phyloP scores from a whole-genome alignment of 2,113 vertebrate species.

The Strix aluco region DNA sequence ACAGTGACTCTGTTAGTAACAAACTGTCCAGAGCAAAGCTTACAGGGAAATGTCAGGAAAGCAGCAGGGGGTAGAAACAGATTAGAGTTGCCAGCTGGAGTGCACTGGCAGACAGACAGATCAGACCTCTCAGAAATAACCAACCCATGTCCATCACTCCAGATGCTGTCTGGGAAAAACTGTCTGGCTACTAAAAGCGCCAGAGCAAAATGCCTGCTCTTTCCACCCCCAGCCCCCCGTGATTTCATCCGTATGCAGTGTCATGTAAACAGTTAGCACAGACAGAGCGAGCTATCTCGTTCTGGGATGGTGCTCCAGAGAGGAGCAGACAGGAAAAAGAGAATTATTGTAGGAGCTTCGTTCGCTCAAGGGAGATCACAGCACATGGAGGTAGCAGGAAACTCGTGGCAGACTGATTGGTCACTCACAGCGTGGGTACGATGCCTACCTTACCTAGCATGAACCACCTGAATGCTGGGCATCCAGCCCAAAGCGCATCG shows the following conservation, averaged over 20 bases:
- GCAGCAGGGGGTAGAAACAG: neutral
- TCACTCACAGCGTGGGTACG: rapidly evolving
- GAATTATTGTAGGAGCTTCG: rapidly evolving
- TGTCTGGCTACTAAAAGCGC: neutral
- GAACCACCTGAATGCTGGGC: rapidly evolving
- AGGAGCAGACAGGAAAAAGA: neutral
- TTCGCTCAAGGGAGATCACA: neutral
- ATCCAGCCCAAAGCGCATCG: rapidly evolving
- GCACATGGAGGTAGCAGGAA: neutral
- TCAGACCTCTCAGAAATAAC: neutral
- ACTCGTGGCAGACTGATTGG: neutral
- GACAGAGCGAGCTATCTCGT: rapidly evolving
- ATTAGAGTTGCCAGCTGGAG: neutral
- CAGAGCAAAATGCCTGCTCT: neutral
- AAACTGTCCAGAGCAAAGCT: neutral
- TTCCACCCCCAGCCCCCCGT: neutral
- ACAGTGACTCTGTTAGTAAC: rapidly evolving
- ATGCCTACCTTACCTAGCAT: rapidly evolving
- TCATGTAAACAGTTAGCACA: neutral
- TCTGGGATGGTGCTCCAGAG: neutral
- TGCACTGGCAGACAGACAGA: neutral
- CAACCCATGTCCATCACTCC: neutral
- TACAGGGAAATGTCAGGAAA: neutral
- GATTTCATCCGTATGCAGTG: neutral
- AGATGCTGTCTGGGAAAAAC: neutral